Evolutionary conservation across 2,888 invertebrate species (phyloP), one percentile per base, ranked within the genome.

Genomic region (Oligia fasciuncula): DNA sequence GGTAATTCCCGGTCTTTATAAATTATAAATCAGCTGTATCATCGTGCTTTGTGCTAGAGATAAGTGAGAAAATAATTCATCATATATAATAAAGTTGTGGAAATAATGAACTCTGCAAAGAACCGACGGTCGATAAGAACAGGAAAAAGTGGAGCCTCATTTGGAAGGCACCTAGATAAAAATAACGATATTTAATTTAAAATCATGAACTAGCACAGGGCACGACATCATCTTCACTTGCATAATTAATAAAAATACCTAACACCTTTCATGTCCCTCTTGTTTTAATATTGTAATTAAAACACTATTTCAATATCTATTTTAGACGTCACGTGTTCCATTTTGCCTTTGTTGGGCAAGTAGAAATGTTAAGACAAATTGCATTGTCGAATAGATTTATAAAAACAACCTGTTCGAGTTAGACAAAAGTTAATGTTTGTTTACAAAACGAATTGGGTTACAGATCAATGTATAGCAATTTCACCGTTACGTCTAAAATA

Each of bases 401-500:
- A 66, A 62, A 60, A 72, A 54, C 29, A 54, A 76, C 57, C 54
- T 76, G 62, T 75, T 72, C 63, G 17, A 54, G 19, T 46, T 65
- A 23, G 40, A 70, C 66, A 75, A 29, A 79, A 84, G 29, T 62
- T 75, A 40, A 57, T 57, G 71, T 68, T 77, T 85, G 69, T 71
- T 82, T 69, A 73, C 40, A 62, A 65, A 71, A 68, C 13, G 11
- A 80, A 82, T 65, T 85, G 67, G 71, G 66, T 79, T 77, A 65
- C 51, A 60, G 65, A 66, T 74, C 60, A 77, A 65, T 87, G 77
- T 87, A 76, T 82, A 87, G 29, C 13, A 76, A 60, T 54, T 70
- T 70, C 46, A 67, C 60, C 29, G 69, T 80, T 81, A 80, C 69
- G 81, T 85, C 82, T 83, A 77, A 83, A 88, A 81, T 84, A 82